Conservation (phyloP, 2,888 invertebrate species). For the Clivina fossor region DNA sequence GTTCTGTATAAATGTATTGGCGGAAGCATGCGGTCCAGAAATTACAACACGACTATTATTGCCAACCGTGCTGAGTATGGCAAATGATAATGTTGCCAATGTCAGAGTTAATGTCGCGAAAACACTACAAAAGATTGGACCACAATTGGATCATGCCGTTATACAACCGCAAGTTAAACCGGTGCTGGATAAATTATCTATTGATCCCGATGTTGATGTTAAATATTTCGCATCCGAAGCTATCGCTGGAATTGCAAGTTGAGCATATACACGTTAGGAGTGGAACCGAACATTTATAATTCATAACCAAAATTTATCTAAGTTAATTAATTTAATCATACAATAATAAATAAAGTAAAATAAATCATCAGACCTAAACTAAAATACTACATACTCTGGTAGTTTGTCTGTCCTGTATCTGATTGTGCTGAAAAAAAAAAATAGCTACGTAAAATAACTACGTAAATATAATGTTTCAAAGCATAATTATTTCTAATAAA, state of each 20-base stretch:
- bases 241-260: conserved; percentile 82
- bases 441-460: no score
- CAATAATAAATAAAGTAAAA: no score
- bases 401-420: no score
- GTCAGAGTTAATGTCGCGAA: conserved; percentile 99
- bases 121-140: conserved; percentile 92
- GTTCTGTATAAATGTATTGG: conserved; percentile 93
- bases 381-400: no score
- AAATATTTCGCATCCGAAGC: conserved; percentile 98
- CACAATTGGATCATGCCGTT: conserved; percentile 81
- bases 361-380: no score
- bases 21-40: conserved; percentile 90
- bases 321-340: no score
- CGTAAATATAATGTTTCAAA: no score
- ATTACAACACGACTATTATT: conserved; percentile 90
- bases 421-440: no score
- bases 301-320: no score
- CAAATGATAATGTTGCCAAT: conserved; percentile 96
- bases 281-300: no score
- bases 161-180: conserved; percentile 95
- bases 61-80: conserved; percentile 91
- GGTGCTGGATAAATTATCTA: conserved; percentile 88
- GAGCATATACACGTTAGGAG: no score
- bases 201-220: conserved; percentile 94
- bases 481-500: no score